Evolutionary conservation across 2,888 invertebrate genomes (phyloP), one percentile per base, ranked within the genome.

Genomic region (Gasteruption jaculator): DNA sequence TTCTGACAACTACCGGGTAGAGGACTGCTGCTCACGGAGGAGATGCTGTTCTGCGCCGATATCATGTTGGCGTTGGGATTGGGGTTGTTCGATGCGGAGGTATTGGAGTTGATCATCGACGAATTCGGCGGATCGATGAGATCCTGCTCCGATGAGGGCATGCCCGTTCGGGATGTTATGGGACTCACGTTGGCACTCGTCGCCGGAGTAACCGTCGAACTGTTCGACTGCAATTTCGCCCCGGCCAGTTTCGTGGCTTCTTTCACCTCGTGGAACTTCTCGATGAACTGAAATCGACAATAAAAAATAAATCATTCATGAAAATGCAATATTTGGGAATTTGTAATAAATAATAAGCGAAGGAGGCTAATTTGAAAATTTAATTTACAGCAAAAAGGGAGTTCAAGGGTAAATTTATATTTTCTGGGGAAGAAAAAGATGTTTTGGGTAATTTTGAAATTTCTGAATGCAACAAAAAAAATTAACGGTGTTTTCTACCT

Each of bases 241-340:
- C 79, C 79, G 41, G 84, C 82, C 63, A 78, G 76, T 60, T 86
- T 84, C 10, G 94, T 94, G 26, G 94, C 89, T 71, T 95, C 95
- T 71, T 95, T 95, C 18, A 96, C 93, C 73, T 96, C 95, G 76
- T 94, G 92, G 73, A 96, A 96, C 74, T 96, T 95, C 72, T 96
- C 95, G 59, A 95, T 93, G 74, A 96, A 96, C 91, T 91, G 75
- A 48, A 49, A 41, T 25, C 6, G 43, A 49, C 19, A 34, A 42
- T 41, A 46, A 16, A 31, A 29, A 10, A 4, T 31, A 14, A 19
- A 8, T 38, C 29, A 26, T 43, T 20, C 34, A 42, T 24, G 18
- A 22, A 27, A 21, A 27, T 35, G 43, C 22, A 18, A 42, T 44
- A 49, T 33, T 25, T 50, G 35, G 39, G 16, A 12, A 25, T 29